Percentiles rank a stretch among this genome's conserved stretches.
Evolutionary conservation across 1,140 invertebrate species (phyloP).

Genomic region (Heliconius congener): DNA sequence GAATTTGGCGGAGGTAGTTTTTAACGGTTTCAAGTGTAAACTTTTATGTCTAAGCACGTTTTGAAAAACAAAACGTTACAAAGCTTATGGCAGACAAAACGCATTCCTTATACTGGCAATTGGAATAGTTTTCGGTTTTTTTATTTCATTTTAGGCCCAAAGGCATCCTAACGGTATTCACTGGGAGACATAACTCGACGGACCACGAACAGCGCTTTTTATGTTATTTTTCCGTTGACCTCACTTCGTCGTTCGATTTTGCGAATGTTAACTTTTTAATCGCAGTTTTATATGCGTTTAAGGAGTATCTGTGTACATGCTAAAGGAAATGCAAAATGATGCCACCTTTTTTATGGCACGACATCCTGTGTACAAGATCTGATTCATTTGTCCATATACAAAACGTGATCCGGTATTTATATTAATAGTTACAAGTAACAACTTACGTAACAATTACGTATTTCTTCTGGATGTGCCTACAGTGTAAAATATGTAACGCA

Average conservation of each 20-base stretch:
- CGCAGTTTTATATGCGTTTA: constrained; percentile 30
- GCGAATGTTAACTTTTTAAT: constrained; percentile 47
- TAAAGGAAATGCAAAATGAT: constrained; percentile 21
- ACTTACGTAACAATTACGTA: background rate
- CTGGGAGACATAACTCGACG: constrained; percentile 74
- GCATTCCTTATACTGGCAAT: constrained; percentile 78
- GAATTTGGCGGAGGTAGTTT: constrained; percentile 15
- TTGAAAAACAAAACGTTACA: constrained; percentile 26
- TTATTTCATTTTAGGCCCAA: constrained; percentile 63
- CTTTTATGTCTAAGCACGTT: constrained; percentile 32
- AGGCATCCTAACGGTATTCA: constrained; percentile 79
- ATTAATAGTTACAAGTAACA: background rate
- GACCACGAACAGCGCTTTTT: constrained; percentile 67
- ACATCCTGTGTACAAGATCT: constrained; percentile 11
- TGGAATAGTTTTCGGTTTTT: constrained; percentile 78
- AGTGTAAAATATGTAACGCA: background rate
- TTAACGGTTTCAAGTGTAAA: constrained; percentile 34
- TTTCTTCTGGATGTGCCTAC: background rate
- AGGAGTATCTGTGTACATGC: background rate
- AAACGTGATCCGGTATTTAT: background rate
- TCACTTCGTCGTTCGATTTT: constrained; percentile 59
- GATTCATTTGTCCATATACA: background rate
- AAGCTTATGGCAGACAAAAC: constrained; percentile 69
- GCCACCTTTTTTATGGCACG: background rate
- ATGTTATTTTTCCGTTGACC: constrained; percentile 73